These are phyloP conservation scores for Coluber constrictor DNA, from an alignment of 2,797 vertebrate species.

Conservation along the genomic window DNA sequence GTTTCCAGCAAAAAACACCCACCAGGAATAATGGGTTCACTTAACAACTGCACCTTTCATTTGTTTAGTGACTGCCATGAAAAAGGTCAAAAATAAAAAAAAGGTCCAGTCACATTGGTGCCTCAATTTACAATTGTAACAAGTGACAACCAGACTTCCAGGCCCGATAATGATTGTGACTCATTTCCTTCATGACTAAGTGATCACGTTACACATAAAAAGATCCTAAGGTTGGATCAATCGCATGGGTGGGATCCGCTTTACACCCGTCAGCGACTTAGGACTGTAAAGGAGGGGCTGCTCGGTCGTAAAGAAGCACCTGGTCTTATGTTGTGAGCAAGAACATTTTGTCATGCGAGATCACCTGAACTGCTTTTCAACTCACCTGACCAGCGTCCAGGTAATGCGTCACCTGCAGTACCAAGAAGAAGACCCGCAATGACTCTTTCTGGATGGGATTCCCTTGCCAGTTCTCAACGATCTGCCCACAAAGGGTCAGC, in stretches of 20 bases:
- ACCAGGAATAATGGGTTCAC: not conserved
- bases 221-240: not conserved
- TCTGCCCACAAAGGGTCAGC: slow-evolving; percentile 93
- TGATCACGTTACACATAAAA: not conserved
- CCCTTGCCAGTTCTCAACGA: slow-evolving; percentile 98
- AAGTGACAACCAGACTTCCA: not conserved
- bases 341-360: no score
- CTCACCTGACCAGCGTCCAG: slow-evolving; percentile 94
- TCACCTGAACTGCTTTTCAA: not conserved
- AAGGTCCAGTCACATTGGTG: not conserved
- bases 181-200: not conserved
- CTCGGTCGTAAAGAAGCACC: not conserved
- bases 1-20: not conserved
- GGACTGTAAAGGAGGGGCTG: not conserved
- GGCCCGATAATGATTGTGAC: not conserved
- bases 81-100: not conserved
- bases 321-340: not conserved
- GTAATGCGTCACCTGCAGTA: slow-evolving; percentile 97
- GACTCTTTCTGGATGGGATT: slow-evolving; percentile 99
- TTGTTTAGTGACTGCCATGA: not conserved
- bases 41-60: not conserved
- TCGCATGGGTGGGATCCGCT: not conserved
- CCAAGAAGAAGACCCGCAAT: slow-evolving; percentile 92
- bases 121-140: not conserved
- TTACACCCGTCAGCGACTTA: not conserved